Evolutionary conservation across 2,888 invertebrate genomes (phyloP), one percentile per base, ranked within the genome.

Genomic region (Limnephilus rhombicus): DNA sequence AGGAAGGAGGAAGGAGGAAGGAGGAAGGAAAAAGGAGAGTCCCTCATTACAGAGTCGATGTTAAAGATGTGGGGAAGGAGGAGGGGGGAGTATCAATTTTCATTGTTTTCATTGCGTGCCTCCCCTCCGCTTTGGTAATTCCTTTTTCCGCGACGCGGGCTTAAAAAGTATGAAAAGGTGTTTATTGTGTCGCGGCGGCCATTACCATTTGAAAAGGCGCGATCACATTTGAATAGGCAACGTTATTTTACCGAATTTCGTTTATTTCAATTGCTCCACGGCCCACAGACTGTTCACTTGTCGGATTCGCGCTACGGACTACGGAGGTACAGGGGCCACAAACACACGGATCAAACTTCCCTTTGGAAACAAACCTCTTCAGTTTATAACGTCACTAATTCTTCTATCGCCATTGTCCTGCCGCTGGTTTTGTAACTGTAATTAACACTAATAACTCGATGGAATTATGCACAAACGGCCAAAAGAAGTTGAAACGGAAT

Each of bases 191-290:
- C 93, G 53, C 91, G 80, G 93, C 90, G 91, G 91, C 90, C 90
- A 93, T 93, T 93, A 93, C 92, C 93, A 93, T 93, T 92, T 93
- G 92, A 93, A 93, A 93, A 93, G 93, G 91, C 93, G 91, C 91
- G 93, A 93, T 93, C 93, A 91, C 93, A 91, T 93, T 93, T 93
- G 93, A 93, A 93, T 93, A 91, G 91, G 81, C 90, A 90, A 81
- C 85, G 93, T 91, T 91, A 90, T 93, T 92, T 93, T 93, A 91
- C 93, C 92, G 92, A 93, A 93, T 92, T 93, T 93, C 92, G 93
- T 93, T 93, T 93, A 93, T 93, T 92, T 87, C 91, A 89, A 93
- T 93, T 91, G 89, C 82, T 80, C 49, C 45, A 18, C 15, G 12
- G 31, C n/a, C 29, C 13, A 34, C 15, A 31, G 31, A 11, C 29